phyloP scores from a whole-genome alignment of 1,140 invertebrate species.

The Aphis craccivora region DNA sequence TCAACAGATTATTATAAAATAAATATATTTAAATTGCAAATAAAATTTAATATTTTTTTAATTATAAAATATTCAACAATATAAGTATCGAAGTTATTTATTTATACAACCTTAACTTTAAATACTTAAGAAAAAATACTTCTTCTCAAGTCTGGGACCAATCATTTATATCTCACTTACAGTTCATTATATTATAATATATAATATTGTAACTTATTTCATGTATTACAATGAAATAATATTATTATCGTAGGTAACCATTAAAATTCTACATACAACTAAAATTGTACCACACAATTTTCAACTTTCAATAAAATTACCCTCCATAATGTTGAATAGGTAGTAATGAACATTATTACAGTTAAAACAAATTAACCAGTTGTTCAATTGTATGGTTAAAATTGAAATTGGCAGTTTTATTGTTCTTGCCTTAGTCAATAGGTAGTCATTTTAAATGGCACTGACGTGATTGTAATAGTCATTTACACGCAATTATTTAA shows the following conservation, averaged over 20 bases:
- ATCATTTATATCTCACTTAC: not conserved
- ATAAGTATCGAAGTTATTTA: not conserved
- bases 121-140: not conserved
- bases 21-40: not conserved
- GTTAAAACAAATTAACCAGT: not conserved
- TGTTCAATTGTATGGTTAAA: not conserved
- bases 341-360: not conserved
- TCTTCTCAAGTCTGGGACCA: not conserved
- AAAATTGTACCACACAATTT: not conserved
- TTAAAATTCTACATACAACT: not conserved
- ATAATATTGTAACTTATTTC: not conserved
- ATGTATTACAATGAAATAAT: not conserved
- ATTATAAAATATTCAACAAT: not conserved
- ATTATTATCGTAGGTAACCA: not conserved
- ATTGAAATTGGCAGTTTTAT: not conserved
- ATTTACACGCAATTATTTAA: constrained; percentile 18
- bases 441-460: not conserved
- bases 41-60: not conserved
- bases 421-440: not conserved
- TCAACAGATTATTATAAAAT: too few relatives aligned
- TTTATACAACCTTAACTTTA: not conserved
- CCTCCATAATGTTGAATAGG: not conserved
- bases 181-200: not conserved
- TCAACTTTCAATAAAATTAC: not conserved
- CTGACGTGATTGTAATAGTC: not conserved